phyloP scores from a whole-genome alignment of 2,797 vertebrate species.

The Diglossa cyanea region DNA sequence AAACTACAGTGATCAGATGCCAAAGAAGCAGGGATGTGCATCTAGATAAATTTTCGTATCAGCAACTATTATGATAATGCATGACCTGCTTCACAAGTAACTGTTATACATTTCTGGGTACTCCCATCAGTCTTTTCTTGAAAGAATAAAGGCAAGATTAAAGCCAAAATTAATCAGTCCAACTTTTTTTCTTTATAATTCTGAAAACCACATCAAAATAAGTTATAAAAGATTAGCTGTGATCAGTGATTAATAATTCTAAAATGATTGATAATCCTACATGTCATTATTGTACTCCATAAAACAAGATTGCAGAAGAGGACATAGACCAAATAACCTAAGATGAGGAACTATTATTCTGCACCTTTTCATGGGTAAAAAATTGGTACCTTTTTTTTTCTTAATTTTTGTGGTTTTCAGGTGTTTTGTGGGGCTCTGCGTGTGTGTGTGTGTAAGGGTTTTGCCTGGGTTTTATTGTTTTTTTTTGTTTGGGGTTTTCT shows the following conservation, averaged over 20 bases:
- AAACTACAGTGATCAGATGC: not conserved
- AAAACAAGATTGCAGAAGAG: not conserved
- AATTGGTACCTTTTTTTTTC: no score
- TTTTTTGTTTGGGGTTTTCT: not conserved
- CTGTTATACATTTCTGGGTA: not conserved
- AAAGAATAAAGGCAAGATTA: not conserved
- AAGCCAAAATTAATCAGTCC: not conserved
- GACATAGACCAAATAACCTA: not conserved
- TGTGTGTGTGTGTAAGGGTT: not conserved
- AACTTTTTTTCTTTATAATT: not conserved
- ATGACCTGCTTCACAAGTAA: not conserved
- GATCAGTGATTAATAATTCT: not conserved
- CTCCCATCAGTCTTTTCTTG: not conserved
- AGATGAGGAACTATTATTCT: not conserved
- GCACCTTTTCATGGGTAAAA: not conserved
- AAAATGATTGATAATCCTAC: not conserved
- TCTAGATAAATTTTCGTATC: not conserved
- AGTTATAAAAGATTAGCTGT: not conserved
- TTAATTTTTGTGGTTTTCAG: no score
- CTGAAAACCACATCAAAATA: not conserved
- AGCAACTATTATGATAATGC: not conserved
- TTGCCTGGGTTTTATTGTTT: not conserved
- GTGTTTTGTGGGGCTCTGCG: not conserved
- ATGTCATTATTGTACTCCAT: not conserved
- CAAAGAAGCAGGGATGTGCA: not conserved